These are phyloP conservation scores for Asbolus verrucosus DNA, from an alignment of 1,140 invertebrate genomes.

Conservation along the genomic window DNA sequence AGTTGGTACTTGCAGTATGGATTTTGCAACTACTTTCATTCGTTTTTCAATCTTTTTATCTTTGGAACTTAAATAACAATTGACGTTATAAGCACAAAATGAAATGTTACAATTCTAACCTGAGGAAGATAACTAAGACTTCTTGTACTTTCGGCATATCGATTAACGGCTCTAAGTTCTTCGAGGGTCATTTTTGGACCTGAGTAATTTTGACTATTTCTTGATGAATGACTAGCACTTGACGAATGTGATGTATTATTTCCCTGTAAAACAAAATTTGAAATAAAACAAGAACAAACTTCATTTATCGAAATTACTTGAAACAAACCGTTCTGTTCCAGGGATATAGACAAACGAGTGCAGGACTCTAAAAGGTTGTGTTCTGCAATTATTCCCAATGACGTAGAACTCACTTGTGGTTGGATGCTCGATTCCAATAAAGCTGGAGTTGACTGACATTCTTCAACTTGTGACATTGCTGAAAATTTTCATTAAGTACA, in stretches of 20 bases:
- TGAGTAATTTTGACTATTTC: conserved; percentile 67
- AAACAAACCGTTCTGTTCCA: conserved; percentile 86
- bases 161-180: conserved; percentile 85
- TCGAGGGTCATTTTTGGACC: conserved; percentile 82
- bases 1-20: no score
- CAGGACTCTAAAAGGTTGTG: conserved; percentile 87
- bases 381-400: conserved; percentile 84
- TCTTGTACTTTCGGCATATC: conserved; percentile 92
- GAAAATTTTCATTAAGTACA: no score
- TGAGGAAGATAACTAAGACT: conserved; percentile 91
- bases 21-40: no score
- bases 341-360: conserved; percentile 84
- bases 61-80: no score
- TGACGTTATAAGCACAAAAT: no score
- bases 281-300: conserved; percentile 2
- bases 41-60: no score
- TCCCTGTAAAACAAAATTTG: conserved; percentile 43
- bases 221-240: conserved; percentile 72
- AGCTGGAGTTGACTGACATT: conserved; percentile 84
- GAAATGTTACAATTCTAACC: conserved; percentile 72
- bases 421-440: conserved; percentile 62
- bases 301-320: conserved; percentile 71
- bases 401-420: conserved; percentile 67
- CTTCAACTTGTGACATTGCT: conserved; percentile 74
- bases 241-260: conserved; percentile 73